Evolutionary conservation across 2,888 invertebrate species (phyloP), one percentile per base, ranked within the genome.

Genomic region (Philaethria dido): DNA sequence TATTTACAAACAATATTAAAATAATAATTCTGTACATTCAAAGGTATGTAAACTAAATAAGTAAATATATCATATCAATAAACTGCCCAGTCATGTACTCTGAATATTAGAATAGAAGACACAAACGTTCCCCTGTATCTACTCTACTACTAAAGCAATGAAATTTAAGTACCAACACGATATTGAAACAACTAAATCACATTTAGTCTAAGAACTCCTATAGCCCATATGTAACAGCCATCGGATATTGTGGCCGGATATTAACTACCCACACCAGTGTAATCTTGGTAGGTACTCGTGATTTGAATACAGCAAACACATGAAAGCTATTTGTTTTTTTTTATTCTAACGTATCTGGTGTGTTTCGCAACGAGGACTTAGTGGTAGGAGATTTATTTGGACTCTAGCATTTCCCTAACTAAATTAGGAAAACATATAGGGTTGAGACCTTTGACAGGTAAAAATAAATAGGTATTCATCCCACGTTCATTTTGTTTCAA

Each of bases 171-270:
- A 85, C 87, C 81, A 63, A 20, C 72, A 73, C 74, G 80, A 82
- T 90, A 91, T 91, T 90, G 86, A 82, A 88, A 84, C 78, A 81
- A 73, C 81, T 89, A 89, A 87, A 90, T 89, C 89, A 87, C 74
- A 79, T 64, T 60, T 64, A 70, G 70, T 52, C 69, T 62, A 67
- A 60, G 64, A 65, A 63, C 48, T 57, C 20, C 55, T 45, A 55
- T 54, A 65, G 62, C 61, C 64, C 48, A 61, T 61, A 59, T 45
- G 61, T 62, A 68, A 42, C 48, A 64, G 61, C 55, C 61, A 64
- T 67, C 67, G 50, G 69, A 68, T 71, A 73, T 75, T 71, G 73
- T 72, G 63, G 55, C 68, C 59, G 52, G 73, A 74, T 75, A 75
- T 75, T 73, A 75, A 72, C 72, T 70, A 70, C 69, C 70, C 66